Evolutionary conservation across 2,113 vertebrate species (phyloP), one percentile per base, ranked within the genome.

Genomic region (Lepus timidus): DNA sequence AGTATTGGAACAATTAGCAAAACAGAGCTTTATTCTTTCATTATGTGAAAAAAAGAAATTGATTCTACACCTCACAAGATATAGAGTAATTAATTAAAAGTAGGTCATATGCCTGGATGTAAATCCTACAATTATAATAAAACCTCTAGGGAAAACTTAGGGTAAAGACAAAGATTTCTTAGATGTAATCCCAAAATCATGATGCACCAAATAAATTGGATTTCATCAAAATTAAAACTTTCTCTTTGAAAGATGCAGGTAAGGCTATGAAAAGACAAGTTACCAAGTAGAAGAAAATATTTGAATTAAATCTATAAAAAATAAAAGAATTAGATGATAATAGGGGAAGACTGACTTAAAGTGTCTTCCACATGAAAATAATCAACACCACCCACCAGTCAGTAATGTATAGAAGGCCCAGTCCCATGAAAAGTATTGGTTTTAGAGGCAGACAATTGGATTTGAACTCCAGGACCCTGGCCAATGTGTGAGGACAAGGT

Each of bases 211-310:
- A 31, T 55, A 86, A 85, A 76, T 39, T 83, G 33, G 44, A 76
- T 13, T 90, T 84, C n/a, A 52, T 88, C 65, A 88, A 95, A 90
- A 93, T 82, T 68, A 87, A 70, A 33, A 91, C 65, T 39, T 89
- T 85, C 31, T 90, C 58, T 80, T 83, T 51, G 88, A 86, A 88
- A 88, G 79, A 73, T 25, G 51, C 74, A 17, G 16, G 36, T 88
- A 89, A 81, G 61, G 76, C 67, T n/a, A 89, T 62, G 55, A 91
- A 86, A 82, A 88, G 76, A 87, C 5, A 92, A 74, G 71, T 31
- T 73, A 95, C 51, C 0, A 14, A 70, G 1, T 33, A 74, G 52
- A n/a, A 81, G 7, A 86, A 92, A 92, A 64, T 82, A 87, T 88
- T 51, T 74, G 58, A 64, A 85, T 85, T 90, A 80, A 84, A 95